Percentiles rank a stretch among this genome's conserved stretches.
phyloP scores from a whole-genome alignment of 2,888 invertebrate genomes.

The Falcaria lacertinaria region DNA sequence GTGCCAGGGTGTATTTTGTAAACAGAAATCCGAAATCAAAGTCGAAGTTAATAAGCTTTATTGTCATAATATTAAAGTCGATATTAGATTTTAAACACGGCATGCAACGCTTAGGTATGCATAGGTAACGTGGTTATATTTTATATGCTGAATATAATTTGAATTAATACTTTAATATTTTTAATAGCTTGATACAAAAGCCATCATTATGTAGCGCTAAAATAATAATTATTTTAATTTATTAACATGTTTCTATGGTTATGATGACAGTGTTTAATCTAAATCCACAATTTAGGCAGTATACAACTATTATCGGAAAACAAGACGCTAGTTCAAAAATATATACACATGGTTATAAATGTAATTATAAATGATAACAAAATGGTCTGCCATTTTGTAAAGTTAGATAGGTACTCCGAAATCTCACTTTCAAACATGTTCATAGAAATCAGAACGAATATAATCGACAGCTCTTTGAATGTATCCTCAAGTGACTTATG shows the following conservation, averaged over 20 bases:
- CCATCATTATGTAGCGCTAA: not conserved
- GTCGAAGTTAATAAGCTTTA: slow-evolving; percentile 22
- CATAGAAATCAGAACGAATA: no score
- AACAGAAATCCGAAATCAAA: slow-evolving; percentile 4
- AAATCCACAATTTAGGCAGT: no score
- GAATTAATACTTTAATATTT: not conserved
- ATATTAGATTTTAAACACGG: slow-evolving; percentile 9
- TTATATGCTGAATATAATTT: no score
- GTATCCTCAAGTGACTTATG: not conserved
- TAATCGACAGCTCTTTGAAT: not conserved
- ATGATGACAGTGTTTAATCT: no score
- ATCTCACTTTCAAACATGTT: no score
- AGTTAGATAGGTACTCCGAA: no score
- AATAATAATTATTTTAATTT: not conserved
- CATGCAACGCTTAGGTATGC: slow-evolving; percentile 10
- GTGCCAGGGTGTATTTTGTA: slow-evolving; percentile 1
- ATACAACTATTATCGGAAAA: no score
- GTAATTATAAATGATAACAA: no score
- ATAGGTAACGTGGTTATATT: slow-evolving; percentile 10
- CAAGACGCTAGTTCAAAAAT: no score
- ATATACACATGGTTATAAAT: no score
- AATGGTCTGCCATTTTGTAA: no score
- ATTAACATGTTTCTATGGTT: not conserved
- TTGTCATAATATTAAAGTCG: slow-evolving; percentile 14
- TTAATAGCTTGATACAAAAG: not conserved